Base-by-base conservation (phyloP, 2,888 invertebrate species). In the Caenorhabditis becei region DNA sequence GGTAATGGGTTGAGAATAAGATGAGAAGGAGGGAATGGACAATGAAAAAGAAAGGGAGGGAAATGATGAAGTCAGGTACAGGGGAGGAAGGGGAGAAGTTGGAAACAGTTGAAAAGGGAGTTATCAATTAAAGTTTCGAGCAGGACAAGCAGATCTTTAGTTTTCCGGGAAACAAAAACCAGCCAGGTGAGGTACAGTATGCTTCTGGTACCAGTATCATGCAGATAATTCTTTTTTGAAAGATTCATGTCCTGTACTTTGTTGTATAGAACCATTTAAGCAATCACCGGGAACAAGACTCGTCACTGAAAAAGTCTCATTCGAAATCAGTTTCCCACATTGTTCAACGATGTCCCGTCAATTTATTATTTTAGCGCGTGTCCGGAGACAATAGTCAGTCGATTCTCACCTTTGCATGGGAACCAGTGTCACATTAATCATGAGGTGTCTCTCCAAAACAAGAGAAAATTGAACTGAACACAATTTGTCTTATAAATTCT, bases 361-460 rank as follows among this genome's bases (percentile, higher is more conserved):
- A 75, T 75, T 75, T 75, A 75, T 75, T 75, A 75, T 75, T 75
- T 75, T 61, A 75, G 66, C 75, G 75, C 75, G 75, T 75, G 75
- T 75, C 65, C 58, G 66, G 16, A 37, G 28, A 54, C 56, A 23
- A 58, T 54, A 35, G 53, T 35, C 44, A 53, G 35, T 44, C 75
- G 53, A 66, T 61, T 51, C 67, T 75, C 59, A 54, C 65, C 65
- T 11, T 47, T 65, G 51, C 75, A 66, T 75, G 75, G 75, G 75
- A 75, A 75, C 66, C 28, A 51, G 41, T 61, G 32, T 61, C 61
- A 53, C 51, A 75, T 75, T 66, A 59, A 75, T 75, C 75, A 66
- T 61, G 53, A 53, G 51, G 59, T 44, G 2, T 11, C 20, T 16
- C 41, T 41, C 47, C 18, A 59, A 65, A 49, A 59, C 56, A 37